Evolutionary conservation across 2,797 vertebrate genomes (phyloP).

Genomic region (Nannoperca obscura): DNA sequence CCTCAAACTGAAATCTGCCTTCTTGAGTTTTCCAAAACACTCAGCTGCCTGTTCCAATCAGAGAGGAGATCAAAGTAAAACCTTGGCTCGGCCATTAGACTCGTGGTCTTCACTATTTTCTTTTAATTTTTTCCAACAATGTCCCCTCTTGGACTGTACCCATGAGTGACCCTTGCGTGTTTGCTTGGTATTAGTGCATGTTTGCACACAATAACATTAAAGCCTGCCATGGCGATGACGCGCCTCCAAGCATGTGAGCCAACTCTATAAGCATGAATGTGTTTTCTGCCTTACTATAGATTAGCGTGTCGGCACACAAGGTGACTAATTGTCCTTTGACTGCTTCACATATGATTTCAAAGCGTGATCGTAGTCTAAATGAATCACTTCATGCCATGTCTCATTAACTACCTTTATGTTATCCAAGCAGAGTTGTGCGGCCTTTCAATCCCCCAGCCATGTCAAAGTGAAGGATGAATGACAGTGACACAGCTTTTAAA

Average conservation of each 20-base stretch:
- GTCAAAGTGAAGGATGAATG: conserved; percentile 60
- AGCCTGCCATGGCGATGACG: conserved; percentile 27
- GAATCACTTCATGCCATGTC: conserved; percentile 62
- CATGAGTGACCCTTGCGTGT: conserved; percentile 33
- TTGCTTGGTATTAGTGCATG: conserved; percentile 33
- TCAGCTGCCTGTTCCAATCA: conserved; percentile 60
- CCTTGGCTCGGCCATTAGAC: conserved; percentile 25
- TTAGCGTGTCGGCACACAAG: conserved; percentile 48
- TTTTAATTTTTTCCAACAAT: conserved; percentile 59
- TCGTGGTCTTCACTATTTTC: conserved; percentile 48
- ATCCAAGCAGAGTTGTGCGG: conserved; percentile 11
- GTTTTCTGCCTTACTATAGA: conserved; percentile 47
- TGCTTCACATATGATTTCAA: conserved; percentile 46
- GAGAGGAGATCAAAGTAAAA: conserved; percentile 58
- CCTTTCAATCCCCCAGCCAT: conserved; percentile 38
- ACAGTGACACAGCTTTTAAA: conserved; percentile 65
- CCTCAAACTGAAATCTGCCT: conserved; percentile 66
- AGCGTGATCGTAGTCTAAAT: conserved; percentile 38
- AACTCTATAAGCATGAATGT: conserved; percentile 28
- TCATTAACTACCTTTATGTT: conserved; percentile 61
- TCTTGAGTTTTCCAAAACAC: conserved; percentile 74
- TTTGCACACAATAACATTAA: conserved; percentile 35
- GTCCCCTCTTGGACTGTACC: conserved; percentile 16
- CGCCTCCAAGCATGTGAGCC: conserved; percentile 39
- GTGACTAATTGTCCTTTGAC: conserved; percentile 68